Evolutionary conservation across 2,797 vertebrate genomes (phyloP), one percentile per base, ranked within the genome.

Genomic region (Loris lydekkerianus): DNA sequence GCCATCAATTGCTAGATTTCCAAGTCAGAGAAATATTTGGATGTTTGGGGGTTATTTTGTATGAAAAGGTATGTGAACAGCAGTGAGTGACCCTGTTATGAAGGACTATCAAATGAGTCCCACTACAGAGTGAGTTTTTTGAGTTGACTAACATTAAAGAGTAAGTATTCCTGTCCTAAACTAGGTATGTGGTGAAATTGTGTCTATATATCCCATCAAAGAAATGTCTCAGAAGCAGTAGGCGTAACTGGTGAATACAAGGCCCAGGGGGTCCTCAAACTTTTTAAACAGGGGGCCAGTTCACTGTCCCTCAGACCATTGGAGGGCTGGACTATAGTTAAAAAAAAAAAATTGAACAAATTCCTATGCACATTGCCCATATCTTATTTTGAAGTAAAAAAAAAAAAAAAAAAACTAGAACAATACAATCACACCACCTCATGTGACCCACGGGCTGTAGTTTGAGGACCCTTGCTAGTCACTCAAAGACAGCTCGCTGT

Each of bases 1-100:
- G 43, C 43, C 43, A 46, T 46, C 43, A 46, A 46, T 46, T 46
- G 43, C 43, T 10, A 46, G 43, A 46, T 46, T 46, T 46, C 67
- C 73, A 91, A 87, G 11, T 58, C 78, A 81, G 75, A 81, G 73
- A 70, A 75, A 23, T 92, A 31, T 56, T 85, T 58, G 70, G 34
- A 89, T 31, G 31, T 82, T 15, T 89, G 56, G 86, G 65, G 29
- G 31, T 60, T 65, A 18, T 10, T 94, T 70, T 82, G 46, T 25
- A 77, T 43, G 7, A 63, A 83, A 58, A 72, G 31, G 27, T 72
- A 27, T 23, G 77, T 27, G 18, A 43, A 25, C 5, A 43, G 49
- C 72, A 46, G 40, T n/a, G 43, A 92, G 76, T 89, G 67, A 67
- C 21, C 15, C 73, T 69, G 13, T 46, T 27, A 27, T 18, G 37